Conservation (phyloP, 2,113 vertebrate species). For the Tenrec ecaudatus region DNA sequence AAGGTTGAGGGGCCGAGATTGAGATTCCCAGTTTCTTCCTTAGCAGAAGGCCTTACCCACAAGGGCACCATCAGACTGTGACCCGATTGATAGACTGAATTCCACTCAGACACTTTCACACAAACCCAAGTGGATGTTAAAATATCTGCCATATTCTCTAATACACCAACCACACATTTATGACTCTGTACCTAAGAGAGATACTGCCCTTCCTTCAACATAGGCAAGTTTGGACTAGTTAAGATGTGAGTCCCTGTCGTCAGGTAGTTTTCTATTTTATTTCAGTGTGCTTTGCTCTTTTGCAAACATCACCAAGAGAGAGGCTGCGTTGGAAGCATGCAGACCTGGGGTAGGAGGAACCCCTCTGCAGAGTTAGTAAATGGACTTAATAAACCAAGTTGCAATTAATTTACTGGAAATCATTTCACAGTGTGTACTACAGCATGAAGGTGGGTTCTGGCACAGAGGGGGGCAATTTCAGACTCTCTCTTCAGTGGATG, state of each 20-base stretch:
- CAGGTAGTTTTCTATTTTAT: constrained; percentile 1
- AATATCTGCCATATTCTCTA: too few relatives aligned
- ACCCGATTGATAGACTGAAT: too few relatives aligned
- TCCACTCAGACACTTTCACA: too few relatives aligned
- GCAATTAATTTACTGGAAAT: constrained; percentile 63
- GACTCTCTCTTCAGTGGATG: not conserved
- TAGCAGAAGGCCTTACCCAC: too few relatives aligned
- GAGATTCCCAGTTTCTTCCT: too few relatives aligned
- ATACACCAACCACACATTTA: not conserved
- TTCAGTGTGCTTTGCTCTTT: constrained; percentile 13
- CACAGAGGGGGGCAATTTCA: not conserved
- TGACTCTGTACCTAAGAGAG: not conserved
- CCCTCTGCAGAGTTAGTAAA: not conserved
- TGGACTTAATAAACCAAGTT: constrained; percentile 33
- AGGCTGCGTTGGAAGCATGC: not conserved
- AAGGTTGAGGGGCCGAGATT: too few relatives aligned
- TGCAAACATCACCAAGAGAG: not conserved
- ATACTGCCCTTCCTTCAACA: not conserved
- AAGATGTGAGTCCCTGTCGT: constrained; percentile 38
- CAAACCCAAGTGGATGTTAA: too few relatives aligned
- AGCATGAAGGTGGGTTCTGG: constrained; percentile 31
- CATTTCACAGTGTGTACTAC: not conserved
- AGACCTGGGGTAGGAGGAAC: not conserved
- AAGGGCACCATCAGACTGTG: too few relatives aligned
- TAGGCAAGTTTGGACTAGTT: not conserved